Evolutionary conservation across 2,113 vertebrate genomes (phyloP).

Genomic region (Apistogramma diplotaenia): DNA sequence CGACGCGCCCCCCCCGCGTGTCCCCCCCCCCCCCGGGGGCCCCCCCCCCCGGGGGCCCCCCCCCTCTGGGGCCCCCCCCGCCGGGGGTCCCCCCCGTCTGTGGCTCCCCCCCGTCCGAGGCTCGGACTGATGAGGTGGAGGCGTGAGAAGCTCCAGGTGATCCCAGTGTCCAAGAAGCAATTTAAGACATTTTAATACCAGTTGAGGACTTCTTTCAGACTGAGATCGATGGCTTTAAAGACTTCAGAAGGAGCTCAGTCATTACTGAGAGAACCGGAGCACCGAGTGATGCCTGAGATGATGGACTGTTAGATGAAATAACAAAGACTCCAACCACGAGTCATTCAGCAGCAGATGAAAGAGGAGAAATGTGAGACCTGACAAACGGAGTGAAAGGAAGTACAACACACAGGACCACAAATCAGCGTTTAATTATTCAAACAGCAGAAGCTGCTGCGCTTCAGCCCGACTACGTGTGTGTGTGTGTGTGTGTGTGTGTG

Average conservation of each 20-base stretch:
- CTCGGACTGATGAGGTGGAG: too few relatives aligned
- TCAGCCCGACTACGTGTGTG: not conserved
- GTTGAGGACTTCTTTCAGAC: not conserved
- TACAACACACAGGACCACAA: not conserved
- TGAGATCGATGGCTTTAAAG: not conserved
- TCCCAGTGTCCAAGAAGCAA: not conserved
- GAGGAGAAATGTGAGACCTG: not conserved
- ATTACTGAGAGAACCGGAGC: not conserved
- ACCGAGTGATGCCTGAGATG: not conserved
- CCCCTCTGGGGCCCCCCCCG: too few relatives aligned
- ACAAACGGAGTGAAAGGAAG: not conserved
- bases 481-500: not conserved
- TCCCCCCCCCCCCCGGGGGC: too few relatives aligned
- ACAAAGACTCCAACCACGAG: not conserved
- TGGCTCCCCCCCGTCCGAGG: too few relatives aligned
- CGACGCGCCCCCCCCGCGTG: too few relatives aligned
- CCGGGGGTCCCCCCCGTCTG: too few relatives aligned
- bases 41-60: too few relatives aligned
- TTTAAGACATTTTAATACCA: not conserved
- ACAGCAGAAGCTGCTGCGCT: not conserved
- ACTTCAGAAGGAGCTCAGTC: not conserved
- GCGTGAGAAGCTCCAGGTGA: not conserved
- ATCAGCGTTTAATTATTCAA: slow-evolving; percentile 25
- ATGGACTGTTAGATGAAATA: not conserved
- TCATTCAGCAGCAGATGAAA: not conserved